Percentiles rank a stretch among this genome's conserved stretches.
These are phyloP conservation scores for Corythoichthys intestinalis DNA, from an alignment of 2,113 vertebrate species.

Conservation along the genomic window DNA sequence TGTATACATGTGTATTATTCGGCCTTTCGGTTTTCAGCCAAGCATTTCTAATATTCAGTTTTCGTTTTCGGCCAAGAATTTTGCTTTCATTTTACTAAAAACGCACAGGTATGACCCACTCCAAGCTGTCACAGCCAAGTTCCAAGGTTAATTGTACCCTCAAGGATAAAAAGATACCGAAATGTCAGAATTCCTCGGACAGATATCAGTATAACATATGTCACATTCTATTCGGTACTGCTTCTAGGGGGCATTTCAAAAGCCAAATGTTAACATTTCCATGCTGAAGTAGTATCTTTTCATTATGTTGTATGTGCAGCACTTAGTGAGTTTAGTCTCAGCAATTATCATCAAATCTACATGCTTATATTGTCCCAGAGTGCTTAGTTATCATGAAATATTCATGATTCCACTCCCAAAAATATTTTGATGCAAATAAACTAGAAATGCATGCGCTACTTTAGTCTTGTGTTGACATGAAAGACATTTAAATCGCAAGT, in stretches of 20 bases:
- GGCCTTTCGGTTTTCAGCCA: too few relatives aligned
- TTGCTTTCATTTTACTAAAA: too few relatives aligned
- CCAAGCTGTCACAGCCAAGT: background rate
- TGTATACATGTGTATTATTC: too few relatives aligned
- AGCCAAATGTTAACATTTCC: background rate
- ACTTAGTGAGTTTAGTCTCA: conserved; percentile 7
- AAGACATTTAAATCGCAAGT: conserved; percentile 6
- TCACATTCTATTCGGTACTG: background rate
- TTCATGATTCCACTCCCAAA: conserved; percentile 19
- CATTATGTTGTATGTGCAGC: background rate
- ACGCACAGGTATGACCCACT: background rate
- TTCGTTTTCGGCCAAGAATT: too few relatives aligned
- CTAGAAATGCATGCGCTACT: background rate
- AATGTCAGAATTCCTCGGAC: background rate
- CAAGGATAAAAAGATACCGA: background rate
- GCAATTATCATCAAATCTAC: conserved; percentile 7
- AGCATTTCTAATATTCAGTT: too few relatives aligned
- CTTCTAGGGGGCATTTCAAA: conserved; percentile 8
- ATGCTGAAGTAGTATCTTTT: background rate
- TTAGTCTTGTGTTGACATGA: conserved; percentile 1
- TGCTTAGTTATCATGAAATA: conserved; percentile 25
- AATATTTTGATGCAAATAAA: conserved; percentile 12
- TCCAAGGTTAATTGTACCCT: background rate
- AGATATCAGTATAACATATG: background rate
- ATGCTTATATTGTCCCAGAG: background rate